Evolutionary conservation across 2,888 invertebrate species (phyloP).

Genomic region (Xylocampa areola): DNA sequence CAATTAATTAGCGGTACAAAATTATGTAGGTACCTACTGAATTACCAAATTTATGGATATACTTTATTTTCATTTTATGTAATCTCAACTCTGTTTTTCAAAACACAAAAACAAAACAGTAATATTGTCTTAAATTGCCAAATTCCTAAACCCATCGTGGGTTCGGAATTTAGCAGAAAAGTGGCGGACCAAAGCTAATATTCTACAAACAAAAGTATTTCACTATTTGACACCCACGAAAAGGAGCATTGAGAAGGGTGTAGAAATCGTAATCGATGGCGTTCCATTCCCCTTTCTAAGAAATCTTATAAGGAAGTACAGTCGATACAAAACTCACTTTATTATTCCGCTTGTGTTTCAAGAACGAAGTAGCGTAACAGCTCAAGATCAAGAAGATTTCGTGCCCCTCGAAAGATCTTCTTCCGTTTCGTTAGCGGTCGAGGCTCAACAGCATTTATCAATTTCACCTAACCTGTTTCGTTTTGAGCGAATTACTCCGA

Average conservation of each 20-base stretch:
- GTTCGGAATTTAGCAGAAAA: conserved; percentile 43
- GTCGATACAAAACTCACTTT: not conserved
- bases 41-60: too few relatives aligned
- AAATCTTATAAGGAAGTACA: not conserved
- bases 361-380: conserved; percentile 5
- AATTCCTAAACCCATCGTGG: conserved; percentile 39
- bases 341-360: conserved; percentile 9
- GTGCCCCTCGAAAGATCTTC: not conserved
- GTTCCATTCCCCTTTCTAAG: conserved; percentile 8
- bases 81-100: too few relatives aligned
- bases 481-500: conserved; percentile 75
- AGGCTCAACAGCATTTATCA: conserved; percentile 71
- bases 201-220: conserved; percentile 49
- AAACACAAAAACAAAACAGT: conserved; percentile 17
- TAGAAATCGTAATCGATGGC: conserved; percentile 24
- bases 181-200: conserved; percentile 37
- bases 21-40: too few relatives aligned
- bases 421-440: conserved; percentile 25
- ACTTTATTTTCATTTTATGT: too few relatives aligned
- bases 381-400: conserved; percentile 15
- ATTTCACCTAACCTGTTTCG: conserved; percentile 76
- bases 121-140: conserved; percentile 37
- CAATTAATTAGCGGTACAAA: too few relatives aligned
- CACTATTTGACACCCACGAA: conserved; percentile 41
- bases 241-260: conserved; percentile 39